phyloP scores from a whole-genome alignment of 1,140 invertebrate species.

The Macrosteles quadrilineatus region DNA sequence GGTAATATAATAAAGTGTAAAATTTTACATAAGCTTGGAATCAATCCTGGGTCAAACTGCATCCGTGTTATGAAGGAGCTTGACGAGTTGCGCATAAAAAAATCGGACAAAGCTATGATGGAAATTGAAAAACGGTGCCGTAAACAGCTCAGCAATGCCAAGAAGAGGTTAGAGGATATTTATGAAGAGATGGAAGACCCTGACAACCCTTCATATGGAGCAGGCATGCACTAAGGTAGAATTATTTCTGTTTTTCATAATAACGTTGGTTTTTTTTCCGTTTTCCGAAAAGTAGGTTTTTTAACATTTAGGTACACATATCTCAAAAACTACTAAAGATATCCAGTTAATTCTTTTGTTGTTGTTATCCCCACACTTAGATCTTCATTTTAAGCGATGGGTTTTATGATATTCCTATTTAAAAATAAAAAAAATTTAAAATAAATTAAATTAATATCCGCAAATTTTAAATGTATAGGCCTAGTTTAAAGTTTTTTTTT shows the following conservation, averaged over 20 bases:
- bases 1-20: constrained; percentile 23
- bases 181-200: constrained; percentile 28
- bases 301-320: no score
- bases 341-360: no score
- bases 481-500: no score
- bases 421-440: no score
- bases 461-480: no score
- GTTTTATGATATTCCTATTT: no score
- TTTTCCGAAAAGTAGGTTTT: constrained; percentile 21
- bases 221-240: constrained; percentile 28
- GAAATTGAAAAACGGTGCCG: constrained; percentile 19
- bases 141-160: not conserved
- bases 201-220: constrained; percentile 32
- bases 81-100: not conserved
- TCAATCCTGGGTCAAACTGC: constrained; percentile 8
- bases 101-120: constrained; percentile 12
- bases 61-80: constrained; percentile 16
- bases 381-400: no score
- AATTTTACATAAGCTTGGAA: constrained; percentile 12
- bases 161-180: constrained; percentile 11
- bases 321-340: no score
- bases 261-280: not conserved
- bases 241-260: not conserved
- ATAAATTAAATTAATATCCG: no score
- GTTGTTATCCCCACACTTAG: no score